A percentile compares a stretch with the other conserved stretches of the same genome.
Conservation (phyloP, 2,888 invertebrate genomes). For the Alcis repandata region DNA sequence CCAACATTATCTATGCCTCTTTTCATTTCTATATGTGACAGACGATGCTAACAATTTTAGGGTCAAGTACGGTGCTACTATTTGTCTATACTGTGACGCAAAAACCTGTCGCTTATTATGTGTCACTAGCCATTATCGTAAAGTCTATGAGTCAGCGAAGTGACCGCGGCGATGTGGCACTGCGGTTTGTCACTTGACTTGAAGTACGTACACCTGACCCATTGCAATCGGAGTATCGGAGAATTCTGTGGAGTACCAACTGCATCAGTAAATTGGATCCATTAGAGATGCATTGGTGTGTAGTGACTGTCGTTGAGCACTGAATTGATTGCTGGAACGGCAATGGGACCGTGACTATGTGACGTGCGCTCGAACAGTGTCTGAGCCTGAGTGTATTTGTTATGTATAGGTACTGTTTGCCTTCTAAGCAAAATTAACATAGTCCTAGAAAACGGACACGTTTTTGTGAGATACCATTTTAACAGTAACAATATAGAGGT, state of each 20-base stretch:
- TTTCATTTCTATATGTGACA: no score
- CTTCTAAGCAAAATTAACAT: not conserved
- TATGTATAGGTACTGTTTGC: not conserved
- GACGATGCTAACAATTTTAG: not conserved
- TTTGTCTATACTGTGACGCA: slow-evolving; percentile 12
- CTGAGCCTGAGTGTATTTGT: no score
- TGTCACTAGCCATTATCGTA: slow-evolving; percentile 18
- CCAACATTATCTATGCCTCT: no score
- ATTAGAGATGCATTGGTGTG: slow-evolving; percentile 31
- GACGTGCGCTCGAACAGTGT: not conserved
- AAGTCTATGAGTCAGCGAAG: slow-evolving; percentile 18
- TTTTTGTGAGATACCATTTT: not conserved
- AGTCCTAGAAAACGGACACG: not conserved
- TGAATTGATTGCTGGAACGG: slow-evolving; percentile 17
- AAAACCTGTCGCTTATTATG: slow-evolving; percentile 24
- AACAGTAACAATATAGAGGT: no score
- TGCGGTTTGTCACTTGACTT: slow-evolving; percentile 4
- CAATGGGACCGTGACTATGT: slow-evolving; percentile 28
- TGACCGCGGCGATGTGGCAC: slow-evolving; percentile 13
- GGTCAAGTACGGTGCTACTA: not conserved
- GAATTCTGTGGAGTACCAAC: not conserved
- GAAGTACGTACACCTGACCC: no score
- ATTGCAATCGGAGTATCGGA: no score
- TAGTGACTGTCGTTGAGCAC: not conserved
- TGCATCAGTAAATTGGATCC: slow-evolving; percentile 19